Evolutionary conservation across 2,797 vertebrate genomes (phyloP).

Genomic region (Calcarius lapponicus): DNA sequence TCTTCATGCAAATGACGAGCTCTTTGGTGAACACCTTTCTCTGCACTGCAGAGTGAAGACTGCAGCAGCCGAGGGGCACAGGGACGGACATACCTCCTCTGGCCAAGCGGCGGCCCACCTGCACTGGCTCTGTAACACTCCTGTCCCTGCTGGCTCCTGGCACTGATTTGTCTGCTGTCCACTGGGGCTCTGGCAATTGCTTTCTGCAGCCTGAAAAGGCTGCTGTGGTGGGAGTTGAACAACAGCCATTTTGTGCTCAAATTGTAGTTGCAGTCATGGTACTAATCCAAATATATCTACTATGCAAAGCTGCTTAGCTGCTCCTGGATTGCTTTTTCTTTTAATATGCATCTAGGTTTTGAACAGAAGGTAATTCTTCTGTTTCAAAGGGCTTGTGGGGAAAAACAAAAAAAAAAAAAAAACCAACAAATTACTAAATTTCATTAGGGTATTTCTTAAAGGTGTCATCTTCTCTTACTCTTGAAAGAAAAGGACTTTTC

Average conservation of each 20-base stretch:
- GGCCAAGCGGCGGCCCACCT: conserved; percentile 33
- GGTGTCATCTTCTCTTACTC: not conserved
- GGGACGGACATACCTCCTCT: not conserved
- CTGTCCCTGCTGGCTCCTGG: not conserved
- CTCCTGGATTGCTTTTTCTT: not conserved
- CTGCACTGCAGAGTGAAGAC: not conserved
- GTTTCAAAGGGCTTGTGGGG: not conserved
- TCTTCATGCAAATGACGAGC: not conserved
- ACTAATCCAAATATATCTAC: conserved; percentile 13
- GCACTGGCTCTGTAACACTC: not conserved
- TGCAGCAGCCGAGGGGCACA: not conserved
- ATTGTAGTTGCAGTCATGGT: not conserved
- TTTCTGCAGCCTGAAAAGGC: not conserved
- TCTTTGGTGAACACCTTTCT: not conserved
- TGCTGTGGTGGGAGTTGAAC: not conserved
- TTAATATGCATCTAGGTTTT: conserved; percentile 26
- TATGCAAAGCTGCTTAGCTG: conserved; percentile 40
- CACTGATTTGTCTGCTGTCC: not conserved
- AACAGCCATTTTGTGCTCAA: conserved; percentile 16
- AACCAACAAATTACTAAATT: not conserved
- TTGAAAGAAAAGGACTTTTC: not conserved
- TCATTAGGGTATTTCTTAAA: conserved; percentile 7
- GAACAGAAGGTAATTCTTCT: not conserved
- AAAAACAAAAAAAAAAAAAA: not conserved
- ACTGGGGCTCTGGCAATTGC: not conserved